Evolutionary conservation across 2,888 invertebrate species (phyloP), one percentile per base, ranked within the genome.

Genomic region (Sturmia bella): DNA sequence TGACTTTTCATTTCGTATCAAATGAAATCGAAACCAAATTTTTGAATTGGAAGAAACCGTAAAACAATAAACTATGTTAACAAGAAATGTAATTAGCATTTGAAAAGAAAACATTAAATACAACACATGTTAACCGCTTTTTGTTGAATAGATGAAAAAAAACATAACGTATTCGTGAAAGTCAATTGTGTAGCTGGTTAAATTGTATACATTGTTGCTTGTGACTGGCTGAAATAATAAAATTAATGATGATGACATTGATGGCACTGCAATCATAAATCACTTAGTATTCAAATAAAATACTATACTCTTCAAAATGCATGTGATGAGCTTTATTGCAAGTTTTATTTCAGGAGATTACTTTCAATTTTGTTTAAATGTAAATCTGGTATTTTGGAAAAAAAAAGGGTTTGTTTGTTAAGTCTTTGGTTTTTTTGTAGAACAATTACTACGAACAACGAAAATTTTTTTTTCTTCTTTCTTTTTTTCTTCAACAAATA

Each of bases 11-110:
- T n/a, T n/a, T n/a, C n/a, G n/a, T n/a, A n/a, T n/a, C n/a, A n/a
- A n/a, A n/a, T n/a, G n/a, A n/a, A n/a, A n/a, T n/a, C n/a, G n/a
- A n/a, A n/a, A n/a, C n/a, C n/a, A n/a, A n/a, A n/a, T n/a, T n/a
- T n/a, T n/a, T n/a, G n/a, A n/a, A n/a, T n/a, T n/a, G n/a, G n/a
- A n/a, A n/a, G 12, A n/a, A 52, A 52, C n/a, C 7, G 27, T 6
- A 2, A 54, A 32, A 54, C 4, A 24, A 41, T n/a, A 43, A 56
- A 32, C 52, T 37, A 12, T 66, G 54, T 27, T 66, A 59, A 66
- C 64, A 66, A 73, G 17, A 52, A 68, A 54, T 59, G 12, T 32
- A 70, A 75, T 75, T 80, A 74, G 70, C 64, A 75, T 79, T 70
- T 72, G 32, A 50, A 41, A 50, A 54, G 66, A 41, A 41, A 41